These are phyloP conservation scores for Trachelus iudaicus DNA, from an alignment of 2,888 invertebrate genomes.

Conservation along the genomic window DNA sequence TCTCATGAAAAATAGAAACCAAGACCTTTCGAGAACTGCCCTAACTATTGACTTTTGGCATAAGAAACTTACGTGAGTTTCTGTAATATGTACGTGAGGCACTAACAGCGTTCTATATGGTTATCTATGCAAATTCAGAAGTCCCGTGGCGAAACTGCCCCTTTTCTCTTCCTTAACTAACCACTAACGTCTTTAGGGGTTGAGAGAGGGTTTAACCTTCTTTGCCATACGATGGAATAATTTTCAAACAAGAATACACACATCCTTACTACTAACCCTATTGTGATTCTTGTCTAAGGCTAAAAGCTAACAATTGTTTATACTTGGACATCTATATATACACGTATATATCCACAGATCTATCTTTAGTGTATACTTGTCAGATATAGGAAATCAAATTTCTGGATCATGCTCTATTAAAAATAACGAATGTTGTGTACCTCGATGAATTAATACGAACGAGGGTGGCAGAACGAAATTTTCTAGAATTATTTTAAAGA, in stretches of 20 bases:
- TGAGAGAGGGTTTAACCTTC: neutral
- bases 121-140: constrained; percentile 49
- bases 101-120: constrained; percentile 24
- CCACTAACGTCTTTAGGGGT: neutral
- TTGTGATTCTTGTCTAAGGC: no score
- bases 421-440: neutral
- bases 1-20: neutral
- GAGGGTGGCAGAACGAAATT: neutral
- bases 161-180: neutral
- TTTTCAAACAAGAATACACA: neutral
- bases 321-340: no score
- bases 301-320: no score
- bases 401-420: neutral
- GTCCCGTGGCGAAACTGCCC: neutral
- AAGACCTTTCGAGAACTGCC: constrained; percentile 7
- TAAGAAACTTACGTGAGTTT: constrained; percentile 38
- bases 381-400: neutral
- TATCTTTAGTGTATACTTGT: neutral
- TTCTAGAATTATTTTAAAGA: neutral
- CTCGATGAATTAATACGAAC: neutral
- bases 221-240: neutral
- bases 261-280: neutral
- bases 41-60: constrained; percentile 35
- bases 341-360: no score
- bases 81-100: constrained; percentile 38